A percentile compares a stretch with the other conserved stretches of the same genome.
These are phyloP conservation scores for Limnephilus marmoratus DNA, from an alignment of 2,888 invertebrate genomes.

Conservation along the genomic window DNA sequence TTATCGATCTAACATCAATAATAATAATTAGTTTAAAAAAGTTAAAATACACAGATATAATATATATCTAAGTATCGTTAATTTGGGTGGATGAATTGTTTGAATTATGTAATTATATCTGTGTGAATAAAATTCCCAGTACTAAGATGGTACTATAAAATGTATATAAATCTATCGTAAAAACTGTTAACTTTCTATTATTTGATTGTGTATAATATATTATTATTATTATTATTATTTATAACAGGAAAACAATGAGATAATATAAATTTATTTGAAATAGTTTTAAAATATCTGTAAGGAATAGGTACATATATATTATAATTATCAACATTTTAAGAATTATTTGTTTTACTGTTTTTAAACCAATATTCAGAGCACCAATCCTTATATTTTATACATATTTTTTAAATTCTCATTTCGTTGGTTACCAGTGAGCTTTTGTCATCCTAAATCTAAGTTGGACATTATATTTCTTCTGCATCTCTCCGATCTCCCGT, in stretches of 20 bases:
- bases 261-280: slow-evolving; percentile 52
- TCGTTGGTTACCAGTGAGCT: slow-evolving; percentile 59
- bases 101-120: slow-evolving; percentile 39
- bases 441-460: slow-evolving; percentile 30
- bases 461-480: slow-evolving; percentile 17
- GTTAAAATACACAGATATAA: slow-evolving; percentile 42
- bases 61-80: background rate
- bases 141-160: slow-evolving; percentile 48
- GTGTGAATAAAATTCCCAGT: slow-evolving; percentile 52
- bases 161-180: slow-evolving; percentile 54
- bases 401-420: slow-evolving; percentile 53
- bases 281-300: slow-evolving; percentile 51
- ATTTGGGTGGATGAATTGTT: slow-evolving; percentile 26
- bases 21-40: slow-evolving; percentile 38
- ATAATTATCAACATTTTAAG: slow-evolving; percentile 46
- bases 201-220: slow-evolving; percentile 51
- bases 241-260: slow-evolving; percentile 53
- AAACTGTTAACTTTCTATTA: slow-evolving; percentile 45
- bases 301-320: slow-evolving; percentile 46
- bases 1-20: slow-evolving; percentile 53
- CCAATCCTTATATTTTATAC: slow-evolving; percentile 55
- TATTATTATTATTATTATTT: slow-evolving; percentile 35
- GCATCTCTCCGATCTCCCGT: background rate
- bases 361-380: slow-evolving; percentile 51
- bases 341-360: slow-evolving; percentile 43